Evolutionary conservation across 1,140 invertebrate species (phyloP), one percentile per base, ranked within the genome.

Genomic region (Thaumetopoea pityocampa): DNA sequence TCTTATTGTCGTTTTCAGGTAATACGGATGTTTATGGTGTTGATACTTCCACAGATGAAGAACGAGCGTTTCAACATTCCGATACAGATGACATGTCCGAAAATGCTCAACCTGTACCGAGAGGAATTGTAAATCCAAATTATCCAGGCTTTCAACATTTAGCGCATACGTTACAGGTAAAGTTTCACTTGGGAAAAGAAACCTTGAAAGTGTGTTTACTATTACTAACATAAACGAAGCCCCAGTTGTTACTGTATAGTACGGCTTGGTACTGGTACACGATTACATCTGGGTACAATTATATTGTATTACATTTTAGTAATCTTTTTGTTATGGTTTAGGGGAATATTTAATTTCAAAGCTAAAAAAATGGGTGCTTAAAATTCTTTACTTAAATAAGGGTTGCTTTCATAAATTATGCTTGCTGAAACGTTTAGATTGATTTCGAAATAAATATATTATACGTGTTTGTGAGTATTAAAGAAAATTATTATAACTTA

Each of bases 51-150:
- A 27, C 60, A 46, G 67, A 80, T 38, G 81, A 82, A 22, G 76
- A 79, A 41, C 51, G 44, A 40, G 53, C 65, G 15, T 79, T 83
- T 48, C 73, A 74, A 19, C 59, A 68, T 40, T 78, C 82, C n/a
- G 74, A 80, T 41, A 69, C 79, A 41, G 77, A 84, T 74, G 81
- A 85, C 43, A 85, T 84, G 66, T 85, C 71, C 53, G 71, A 82
- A 46, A 77, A 81, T 38, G 67, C 67, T 20, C 70, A 72, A 46
- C 57, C 62, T 27, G 60, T 85, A 30, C 82, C 86, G n/a, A 86
- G 91, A 47, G 91, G 92, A 24, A 92, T 93, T 41, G 89, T 92
- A 50, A 93, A 93, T 76, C 92, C 92, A 4, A 94, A 94, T 72
- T 93, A 93, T 74, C 92, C 92, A 4, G 92, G 92, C 16, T 90